These are phyloP conservation scores for Rugalucina vietnamica DNA, from an alignment of 2,888 invertebrate species.

Conservation along the genomic window DNA sequence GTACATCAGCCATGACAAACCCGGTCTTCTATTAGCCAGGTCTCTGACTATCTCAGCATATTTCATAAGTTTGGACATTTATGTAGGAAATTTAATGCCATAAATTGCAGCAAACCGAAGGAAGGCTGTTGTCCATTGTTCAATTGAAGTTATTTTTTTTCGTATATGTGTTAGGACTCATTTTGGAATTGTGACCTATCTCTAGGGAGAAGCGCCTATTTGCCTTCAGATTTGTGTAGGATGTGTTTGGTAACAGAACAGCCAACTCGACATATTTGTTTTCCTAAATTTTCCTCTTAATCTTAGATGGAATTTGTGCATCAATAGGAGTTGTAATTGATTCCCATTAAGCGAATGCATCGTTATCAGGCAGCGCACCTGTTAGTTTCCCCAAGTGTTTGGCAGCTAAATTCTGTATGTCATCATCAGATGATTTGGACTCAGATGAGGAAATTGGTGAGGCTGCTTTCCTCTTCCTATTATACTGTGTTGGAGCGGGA, in stretches of 20 bases:
- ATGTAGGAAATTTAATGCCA: not conserved
- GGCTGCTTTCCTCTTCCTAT: not conserved
- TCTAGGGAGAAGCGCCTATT: not conserved
- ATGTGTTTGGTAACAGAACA: constrained; percentile 1
- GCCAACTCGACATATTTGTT: not conserved
- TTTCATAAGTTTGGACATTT: not conserved
- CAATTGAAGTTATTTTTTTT: not conserved
- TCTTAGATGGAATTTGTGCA: not conserved
- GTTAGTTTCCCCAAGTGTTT: not conserved
- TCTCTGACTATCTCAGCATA: constrained; percentile 5
- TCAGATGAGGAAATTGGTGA: not conserved
- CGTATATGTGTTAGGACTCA: not conserved
- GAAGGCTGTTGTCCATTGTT: not conserved
- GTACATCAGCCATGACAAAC: constrained; percentile 4
- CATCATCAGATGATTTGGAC: not conserved
- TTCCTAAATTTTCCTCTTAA: not conserved
- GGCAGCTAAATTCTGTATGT: not conserved
- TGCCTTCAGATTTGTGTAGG: not conserved
- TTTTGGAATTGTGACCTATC: not conserved
- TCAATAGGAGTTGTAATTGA: not conserved
- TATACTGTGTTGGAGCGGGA: not conserved
- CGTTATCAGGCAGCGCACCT: not conserved
- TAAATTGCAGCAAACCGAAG: not conserved
- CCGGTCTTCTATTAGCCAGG: not conserved
- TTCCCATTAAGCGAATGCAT: not conserved